Base-by-base conservation (phyloP, 2,888 invertebrate genomes). In the Meganola albula region DNA sequence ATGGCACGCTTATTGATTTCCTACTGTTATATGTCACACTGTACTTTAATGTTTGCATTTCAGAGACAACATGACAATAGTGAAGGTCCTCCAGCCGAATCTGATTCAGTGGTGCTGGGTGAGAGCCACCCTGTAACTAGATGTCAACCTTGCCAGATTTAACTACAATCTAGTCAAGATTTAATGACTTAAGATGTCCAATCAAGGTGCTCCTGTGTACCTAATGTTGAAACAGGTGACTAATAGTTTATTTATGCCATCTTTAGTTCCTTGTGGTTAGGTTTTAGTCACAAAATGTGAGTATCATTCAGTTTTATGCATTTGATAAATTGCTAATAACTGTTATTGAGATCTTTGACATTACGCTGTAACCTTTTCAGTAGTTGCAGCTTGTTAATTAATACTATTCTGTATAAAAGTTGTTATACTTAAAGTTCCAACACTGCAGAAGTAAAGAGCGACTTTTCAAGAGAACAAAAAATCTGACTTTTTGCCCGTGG, bases 1-100 rank as follows among this genome's bases (percentile, higher is more conserved):
- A n/a, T n/a, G n/a, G n/a, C n/a, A n/a, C n/a, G n/a, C n/a, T n/a
- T n/a, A n/a, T n/a, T n/a, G n/a, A n/a, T n/a, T n/a, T n/a, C n/a
- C n/a, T n/a, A n/a, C n/a, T n/a, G n/a, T n/a, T n/a, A n/a, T 16
- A 16, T 16, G 4, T 5, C 16, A 16, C 16, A 16, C 16, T 16
- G 16, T 16, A 16, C 4, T 7, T 20, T 20, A 3, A 20, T 20
- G 20, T 49, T 37, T 44, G 48, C 29, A 41, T 87, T 88, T 27
- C 80, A 94, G 93, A 89, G 92, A 62, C 89, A 93, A 55, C 92
- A 93, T 58, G 94, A 94, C 57, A 89, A 83, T 53, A 90, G 88
- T 46, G 88, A 90, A 56, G 87, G 91, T 35, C 87, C 88, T 3
- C 89, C 89, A 13, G 86, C 82, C 10, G 89, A 90, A 34, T 86